Base-by-base conservation (phyloP, 2,888 invertebrate genomes). In the Globia sparganii region DNA sequence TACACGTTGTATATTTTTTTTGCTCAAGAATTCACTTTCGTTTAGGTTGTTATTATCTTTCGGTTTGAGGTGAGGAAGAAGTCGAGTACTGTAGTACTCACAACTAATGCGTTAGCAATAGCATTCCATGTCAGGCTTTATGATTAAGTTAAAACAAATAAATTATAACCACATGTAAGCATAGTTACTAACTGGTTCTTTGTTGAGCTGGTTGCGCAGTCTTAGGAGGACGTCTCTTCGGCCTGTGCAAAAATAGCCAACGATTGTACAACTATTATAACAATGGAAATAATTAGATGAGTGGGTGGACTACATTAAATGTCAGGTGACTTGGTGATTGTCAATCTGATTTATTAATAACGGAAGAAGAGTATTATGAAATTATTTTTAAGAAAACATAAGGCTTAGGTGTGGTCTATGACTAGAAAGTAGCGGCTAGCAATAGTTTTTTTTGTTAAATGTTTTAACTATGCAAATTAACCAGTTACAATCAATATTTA, bases 241-340 rank as follows among this genome's bases (percentile, higher is more conserved):
- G 61, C 68, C 65, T 58, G 74, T 56, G 65, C 70, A 46, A 66
- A 65, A 69, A 66, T 69, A 64, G 68, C 61, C 18, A 72, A 37
- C 34, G 65, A 34, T 72, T 62, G 28, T 72, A 74, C 71, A 81
- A 81, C 28, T 58, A 28, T 58, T 28, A 56, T 75, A 43, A 84
- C 80, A 82, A 79, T 68, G 64, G 15, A 28, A 68, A 67, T 37
- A 70, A 73, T 73, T 49, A 56, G 56, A 75, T 68, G 80, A 56
- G 80, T 82, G 80, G 53, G 34, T 40, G 13, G 43, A 43, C 43
- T 43, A 37, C 18, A 46, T 71, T 34, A 68, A 79, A 82, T 71
- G 64, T 72, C 84, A 81, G 46, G 59, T 59, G 78, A 62, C 59
- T 53, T 5, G 34, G 46, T 59, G 61, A 56, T 53, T 67, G 49